Base-by-base conservation (phyloP, 2,888 invertebrate genomes). In the Drosophila buzzatii region DNA sequence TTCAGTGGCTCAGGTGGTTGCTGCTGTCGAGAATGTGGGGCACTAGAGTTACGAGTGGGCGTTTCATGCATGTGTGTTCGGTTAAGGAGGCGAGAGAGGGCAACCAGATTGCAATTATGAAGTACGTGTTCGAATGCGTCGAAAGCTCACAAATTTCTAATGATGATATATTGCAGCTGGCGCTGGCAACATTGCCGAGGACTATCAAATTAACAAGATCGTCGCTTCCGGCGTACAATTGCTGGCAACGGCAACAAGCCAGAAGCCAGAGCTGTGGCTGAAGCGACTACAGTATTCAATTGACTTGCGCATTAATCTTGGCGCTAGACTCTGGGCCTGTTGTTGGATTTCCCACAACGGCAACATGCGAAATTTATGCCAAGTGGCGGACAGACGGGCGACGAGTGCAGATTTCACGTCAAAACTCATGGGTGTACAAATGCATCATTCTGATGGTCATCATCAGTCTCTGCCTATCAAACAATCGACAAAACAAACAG, bases 371-470 rank as follows among this genome's bases (percentile, higher is more conserved):
- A 87, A 89, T 85, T 90, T 90, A 90, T 90, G 83, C 88, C 90
- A 67, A 74, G 63, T 66, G 64, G 57, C 20, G 67, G 66, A 73
- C 70, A 72, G 70, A 69, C 70, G 73, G 81, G 70, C 79, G 73
- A 73, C 81, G 78, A 70, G 80, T 55, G 85, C 90, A 90, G 91
- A 90, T 90, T 92, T 91, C 83, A 90, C 90, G 92, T 92, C 91
- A 90, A 85, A 91, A 89, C 85, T 90, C 88, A 82, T 86, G 90
- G 90, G 90, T 91, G 91, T 91, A 91, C 90, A 83, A 90, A 91
- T 91, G 89, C 92, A 91, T 91, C 91, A 91, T 91, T 91, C 90
- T 90, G 92, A 91, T 92, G 91, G 90, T 90, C 91, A 91, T 90
- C 91, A 92, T 91, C 91, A 91, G 91, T 91, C 92, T 86, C 89